Percentiles rank a stretch among this genome's conserved stretches.
phyloP scores from a whole-genome alignment of 1,140 invertebrate species.

The Conus ventricosus region DNA sequence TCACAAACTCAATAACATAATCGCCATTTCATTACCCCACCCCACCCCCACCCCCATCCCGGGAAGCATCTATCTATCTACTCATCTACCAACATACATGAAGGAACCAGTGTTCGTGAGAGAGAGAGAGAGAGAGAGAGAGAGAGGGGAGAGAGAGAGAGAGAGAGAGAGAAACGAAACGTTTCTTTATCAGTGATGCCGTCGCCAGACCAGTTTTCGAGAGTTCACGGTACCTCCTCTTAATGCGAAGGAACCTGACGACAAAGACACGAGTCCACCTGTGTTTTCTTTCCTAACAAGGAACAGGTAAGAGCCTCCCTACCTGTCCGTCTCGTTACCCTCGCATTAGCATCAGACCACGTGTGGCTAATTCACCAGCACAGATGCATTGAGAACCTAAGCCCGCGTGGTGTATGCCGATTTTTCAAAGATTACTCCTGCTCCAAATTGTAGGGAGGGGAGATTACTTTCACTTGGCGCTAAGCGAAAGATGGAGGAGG shows the following conservation, averaged over 20 bases:
- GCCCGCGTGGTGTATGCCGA: background rate
- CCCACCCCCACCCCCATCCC: too few relatives aligned
- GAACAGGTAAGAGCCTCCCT: background rate
- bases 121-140: too few relatives aligned
- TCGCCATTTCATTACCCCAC: too few relatives aligned
- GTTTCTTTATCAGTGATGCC: too few relatives aligned
- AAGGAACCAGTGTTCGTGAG: too few relatives aligned
- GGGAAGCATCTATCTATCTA: too few relatives aligned
- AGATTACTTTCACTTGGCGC: background rate
- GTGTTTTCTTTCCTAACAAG: constrained; percentile 7
- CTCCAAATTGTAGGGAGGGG: background rate
- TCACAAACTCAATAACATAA: too few relatives aligned
- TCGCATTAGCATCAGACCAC: background rate
- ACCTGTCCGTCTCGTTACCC: background rate
- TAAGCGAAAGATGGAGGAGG: background rate
- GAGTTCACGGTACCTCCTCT: background rate
- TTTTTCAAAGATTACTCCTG: background rate
- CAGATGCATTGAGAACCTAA: background rate
- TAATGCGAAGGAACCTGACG: background rate
- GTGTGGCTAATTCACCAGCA: background rate
- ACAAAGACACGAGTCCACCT: background rate
- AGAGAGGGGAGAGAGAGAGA: too few relatives aligned
- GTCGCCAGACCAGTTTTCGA: too few relatives aligned
- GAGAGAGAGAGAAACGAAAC: too few relatives aligned
- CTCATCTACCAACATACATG: too few relatives aligned